Base-by-base conservation (phyloP, 2,113 vertebrate genomes). In the Chionomys nivalis region DNA sequence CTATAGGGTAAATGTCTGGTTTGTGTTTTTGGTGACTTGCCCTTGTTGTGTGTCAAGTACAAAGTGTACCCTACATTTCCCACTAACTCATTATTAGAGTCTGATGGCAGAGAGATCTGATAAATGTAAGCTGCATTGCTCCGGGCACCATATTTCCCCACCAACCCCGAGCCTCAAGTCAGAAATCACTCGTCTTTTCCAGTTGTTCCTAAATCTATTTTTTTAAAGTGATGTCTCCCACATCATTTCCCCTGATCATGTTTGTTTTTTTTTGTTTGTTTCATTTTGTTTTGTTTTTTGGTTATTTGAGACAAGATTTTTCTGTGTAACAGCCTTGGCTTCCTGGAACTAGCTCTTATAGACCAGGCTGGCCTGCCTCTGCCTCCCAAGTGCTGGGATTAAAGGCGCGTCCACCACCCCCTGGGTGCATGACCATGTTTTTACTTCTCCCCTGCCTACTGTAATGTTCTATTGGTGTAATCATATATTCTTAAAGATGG, bases 1-100 rank as follows among this genome's bases (percentile, higher is more conserved):
- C 79, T 49, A 55, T 61, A 26, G 17, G 61, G 81, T 33, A 31
- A 13, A 42, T 87, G 91, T 85, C 12, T 28, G 36, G 82, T 95
- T 91, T 68, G 39, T n/a, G 21, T 75, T 91, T 39, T 77, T 44
- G 81, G 65, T 96, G 66, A 36, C 78, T 94, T 93, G 68, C 49
- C 58, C 63, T 85, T 49, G 31, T 17, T 79, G 7, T 65, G 39
- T 81, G 8, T 91, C 70, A 90, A 82, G 73, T 70, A 79, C 17
- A 81, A 0, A 83, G 77, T 66, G 11, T 12, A 52, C 88, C 68
- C 70, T 81, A 21, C 36, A 88, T 94, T 86, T 78, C 47, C 39
- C 86, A 7, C 49, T 3, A 39, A 44, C 39, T 73, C 88, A 82
- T 31, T 36, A 47, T 72, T 63, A 42, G 87, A 73, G 82, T 87